A percentile compares a stretch with the other conserved stretches of the same genome.
These are phyloP conservation scores for Mellilla xanthometata DNA, from an alignment of 2,888 invertebrate species.

Conservation along the genomic window DNA sequence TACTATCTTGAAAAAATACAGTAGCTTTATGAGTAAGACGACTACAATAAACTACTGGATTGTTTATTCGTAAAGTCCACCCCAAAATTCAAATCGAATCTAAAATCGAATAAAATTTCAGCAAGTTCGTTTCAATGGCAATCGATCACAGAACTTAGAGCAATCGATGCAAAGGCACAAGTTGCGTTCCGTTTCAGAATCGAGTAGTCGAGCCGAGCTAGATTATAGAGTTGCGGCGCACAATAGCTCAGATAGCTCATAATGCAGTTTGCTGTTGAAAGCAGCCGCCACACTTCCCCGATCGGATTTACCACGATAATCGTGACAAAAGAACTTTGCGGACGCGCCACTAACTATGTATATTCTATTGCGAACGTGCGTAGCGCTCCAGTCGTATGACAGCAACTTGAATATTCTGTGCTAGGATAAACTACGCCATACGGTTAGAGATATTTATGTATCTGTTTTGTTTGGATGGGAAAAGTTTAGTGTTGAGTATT, in stretches of 20 bases:
- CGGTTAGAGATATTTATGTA: neutral
- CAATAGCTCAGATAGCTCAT: constrained; percentile 75
- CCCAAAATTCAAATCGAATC: too few relatives aligned
- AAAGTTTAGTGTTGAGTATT: too few relatives aligned
- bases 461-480: constrained; percentile 14
- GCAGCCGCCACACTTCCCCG: constrained; percentile 74
- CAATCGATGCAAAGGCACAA: constrained; percentile 28
- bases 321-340: constrained; percentile 80
- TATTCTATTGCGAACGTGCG: constrained; percentile 58
- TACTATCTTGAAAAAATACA: too few relatives aligned
- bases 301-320: constrained; percentile 81
- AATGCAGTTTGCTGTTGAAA: constrained; percentile 79
- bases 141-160: neutral
- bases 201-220: constrained; percentile 43
- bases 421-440: constrained; percentile 12
- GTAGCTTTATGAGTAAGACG: too few relatives aligned
- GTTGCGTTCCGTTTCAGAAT: constrained; percentile 34
- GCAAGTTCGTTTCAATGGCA: constrained; percentile 2
- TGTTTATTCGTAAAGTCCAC: too few relatives aligned
- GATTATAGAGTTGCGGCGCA: constrained; percentile 60
- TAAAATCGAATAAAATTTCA: constrained; percentile 8
- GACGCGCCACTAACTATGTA: constrained; percentile 47
- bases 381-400: constrained; percentile 62
- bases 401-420: constrained; percentile 29
- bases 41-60: too few relatives aligned